Conservation (phyloP, 2,113 vertebrate genomes). For the Gopherus flavomarginatus region DNA sequence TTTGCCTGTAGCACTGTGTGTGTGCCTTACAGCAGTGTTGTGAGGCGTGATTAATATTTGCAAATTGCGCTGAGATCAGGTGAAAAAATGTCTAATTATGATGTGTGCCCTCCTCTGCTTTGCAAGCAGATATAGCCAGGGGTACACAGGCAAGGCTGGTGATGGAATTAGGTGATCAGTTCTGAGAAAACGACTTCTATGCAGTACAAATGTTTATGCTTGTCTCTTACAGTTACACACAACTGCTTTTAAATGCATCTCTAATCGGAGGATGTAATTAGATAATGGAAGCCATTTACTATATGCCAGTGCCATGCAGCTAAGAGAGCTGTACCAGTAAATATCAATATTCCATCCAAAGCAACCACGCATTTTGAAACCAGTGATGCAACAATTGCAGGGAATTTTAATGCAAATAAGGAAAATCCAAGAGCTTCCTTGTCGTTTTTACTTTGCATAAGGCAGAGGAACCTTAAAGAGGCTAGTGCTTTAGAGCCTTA, state of each 20-base stretch:
- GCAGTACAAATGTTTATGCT: not conserved
- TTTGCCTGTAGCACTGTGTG: not conserved
- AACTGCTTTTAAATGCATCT: not conserved
- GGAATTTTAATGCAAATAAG: slow-evolving; percentile 11
- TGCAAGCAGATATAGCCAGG: not conserved
- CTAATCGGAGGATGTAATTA: not conserved
- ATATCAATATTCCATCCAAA: not conserved
- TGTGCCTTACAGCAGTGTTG: not conserved
- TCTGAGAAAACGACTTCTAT: accelerated
- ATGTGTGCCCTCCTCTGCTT: not conserved
- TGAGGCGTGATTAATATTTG: not conserved
- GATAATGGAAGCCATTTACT: not conserved
- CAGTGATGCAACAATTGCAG: not conserved
- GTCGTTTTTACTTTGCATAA: not conserved
- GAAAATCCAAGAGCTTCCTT: not conserved
- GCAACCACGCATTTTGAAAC: not conserved
- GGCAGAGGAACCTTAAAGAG: not conserved
- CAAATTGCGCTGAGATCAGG: too few relatives aligned
- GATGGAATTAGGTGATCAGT: accelerated
- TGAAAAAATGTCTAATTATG: not conserved
- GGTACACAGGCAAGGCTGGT: not conserved
- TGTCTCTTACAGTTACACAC: not conserved
- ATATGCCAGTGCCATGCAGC: not conserved
- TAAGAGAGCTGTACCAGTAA: not conserved
- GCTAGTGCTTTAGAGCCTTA: accelerated